Evolutionary conservation across 92 coral and sea anemone species (phyloP).

Genomic region (Diadumene lineata): DNA sequence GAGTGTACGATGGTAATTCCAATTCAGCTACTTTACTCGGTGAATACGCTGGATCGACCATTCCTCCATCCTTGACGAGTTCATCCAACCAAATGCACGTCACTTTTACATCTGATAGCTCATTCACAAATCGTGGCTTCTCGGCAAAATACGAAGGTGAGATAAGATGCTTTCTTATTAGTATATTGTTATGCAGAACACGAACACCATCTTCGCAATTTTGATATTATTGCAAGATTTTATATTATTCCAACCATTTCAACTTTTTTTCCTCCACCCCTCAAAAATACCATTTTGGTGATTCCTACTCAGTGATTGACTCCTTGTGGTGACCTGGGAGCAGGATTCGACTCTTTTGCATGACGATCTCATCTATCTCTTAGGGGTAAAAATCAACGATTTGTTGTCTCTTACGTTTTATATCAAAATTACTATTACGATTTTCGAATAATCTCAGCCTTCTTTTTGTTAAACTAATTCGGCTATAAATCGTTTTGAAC

Average conservation of each 20-base stretch:
- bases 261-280: neutral
- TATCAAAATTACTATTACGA: too few relatives aligned
- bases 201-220: neutral
- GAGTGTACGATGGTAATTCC: too few relatives aligned
- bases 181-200: too few relatives aligned
- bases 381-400: too few relatives aligned
- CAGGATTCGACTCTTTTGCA: neutral
- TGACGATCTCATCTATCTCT: too few relatives aligned
- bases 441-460: too few relatives aligned
- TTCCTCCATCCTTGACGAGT: neutral
- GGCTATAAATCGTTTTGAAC: too few relatives aligned
- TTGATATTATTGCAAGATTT: neutral
- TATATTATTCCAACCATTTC: neutral
- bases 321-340: neutral
- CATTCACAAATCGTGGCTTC: neutral
- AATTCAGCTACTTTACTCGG: neutral
- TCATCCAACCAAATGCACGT: conserved; percentile 1
- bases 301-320: too few relatives aligned
- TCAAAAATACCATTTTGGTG: neutral
- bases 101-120: neutral
- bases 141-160: conserved; percentile 1
- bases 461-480: too few relatives aligned
- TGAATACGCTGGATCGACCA: neutral
- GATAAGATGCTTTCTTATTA: neutral
- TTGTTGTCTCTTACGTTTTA: too few relatives aligned